Conservation (phyloP, 2,113 vertebrate species). For the Numenius arquata region DNA sequence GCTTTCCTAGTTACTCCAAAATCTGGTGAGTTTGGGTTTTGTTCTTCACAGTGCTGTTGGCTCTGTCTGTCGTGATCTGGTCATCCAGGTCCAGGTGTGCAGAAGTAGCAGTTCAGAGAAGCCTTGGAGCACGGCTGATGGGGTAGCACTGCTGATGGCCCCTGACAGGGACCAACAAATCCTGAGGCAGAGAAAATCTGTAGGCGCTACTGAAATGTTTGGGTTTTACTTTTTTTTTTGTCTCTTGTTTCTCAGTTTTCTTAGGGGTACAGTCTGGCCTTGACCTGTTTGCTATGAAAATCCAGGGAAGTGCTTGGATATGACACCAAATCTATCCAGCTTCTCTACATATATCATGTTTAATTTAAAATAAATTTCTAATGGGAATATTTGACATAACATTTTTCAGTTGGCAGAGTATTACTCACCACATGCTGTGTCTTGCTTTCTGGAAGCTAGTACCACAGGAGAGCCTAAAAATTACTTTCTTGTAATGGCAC, state of each 20-base stretch:
- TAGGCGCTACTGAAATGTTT: not conserved
- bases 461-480: not conserved
- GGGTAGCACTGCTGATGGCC: not conserved
- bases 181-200: not conserved
- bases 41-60: not conserved
- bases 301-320: not conserved
- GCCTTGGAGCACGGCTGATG: rapidly evolving
- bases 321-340: not conserved
- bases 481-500: not conserved
- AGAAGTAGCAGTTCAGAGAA: not conserved
- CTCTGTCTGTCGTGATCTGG: not conserved
- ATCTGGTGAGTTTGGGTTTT: not conserved
- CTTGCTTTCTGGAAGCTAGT: not conserved
- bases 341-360: not conserved
- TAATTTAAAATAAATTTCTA: not conserved
- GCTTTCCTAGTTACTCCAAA: not conserved
- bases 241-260: not conserved
- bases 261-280: not conserved
- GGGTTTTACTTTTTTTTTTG: not conserved
- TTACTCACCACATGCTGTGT: not conserved
- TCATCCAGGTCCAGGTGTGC: not conserved
- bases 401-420: not conserved
- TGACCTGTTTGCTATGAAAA: not conserved
- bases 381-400: not conserved
- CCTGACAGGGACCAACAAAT: not conserved